Conservation (phyloP, 2,797 vertebrate species). For the Bradypus variegatus region DNA sequence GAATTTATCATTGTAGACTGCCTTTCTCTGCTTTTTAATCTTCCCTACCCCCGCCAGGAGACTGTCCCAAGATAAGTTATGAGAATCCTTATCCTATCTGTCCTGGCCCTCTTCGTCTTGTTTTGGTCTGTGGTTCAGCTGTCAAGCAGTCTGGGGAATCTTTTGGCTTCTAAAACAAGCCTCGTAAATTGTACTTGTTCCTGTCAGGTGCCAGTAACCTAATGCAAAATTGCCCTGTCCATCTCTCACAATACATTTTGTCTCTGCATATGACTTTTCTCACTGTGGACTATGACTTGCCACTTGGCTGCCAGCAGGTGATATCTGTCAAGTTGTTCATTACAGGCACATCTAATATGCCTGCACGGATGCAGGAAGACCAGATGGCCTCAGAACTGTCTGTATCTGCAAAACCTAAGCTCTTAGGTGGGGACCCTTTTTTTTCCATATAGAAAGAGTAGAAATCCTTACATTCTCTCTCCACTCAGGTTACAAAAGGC, state of each 20-base stretch:
- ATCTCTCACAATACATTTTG: background rate
- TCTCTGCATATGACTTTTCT: constrained; percentile 13
- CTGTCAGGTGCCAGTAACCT: background rate
- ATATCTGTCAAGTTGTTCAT: constrained; percentile 4
- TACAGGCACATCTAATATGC: background rate
- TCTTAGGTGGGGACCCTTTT: background rate
- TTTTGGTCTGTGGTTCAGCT: background rate
- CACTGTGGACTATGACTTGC: constrained; percentile 10
- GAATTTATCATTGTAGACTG: background rate
- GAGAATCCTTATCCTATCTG: background rate
- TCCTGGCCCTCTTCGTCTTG: background rate
- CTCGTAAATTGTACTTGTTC: background rate
- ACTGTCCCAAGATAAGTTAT: background rate
- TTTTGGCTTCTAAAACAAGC: background rate
- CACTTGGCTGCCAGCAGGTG: constrained; percentile 27
- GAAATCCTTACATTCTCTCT: background rate
- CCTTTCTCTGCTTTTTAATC: background rate
- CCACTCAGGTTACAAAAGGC: background rate
- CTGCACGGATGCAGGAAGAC: background rate
- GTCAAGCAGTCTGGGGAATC: background rate
- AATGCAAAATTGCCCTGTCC: background rate
- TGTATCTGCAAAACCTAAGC: background rate
- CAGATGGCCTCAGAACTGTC: background rate
- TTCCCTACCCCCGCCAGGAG: background rate
- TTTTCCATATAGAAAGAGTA: background rate